Evolutionary conservation across 2,797 vertebrate species (phyloP), one percentile per base, ranked within the genome.

Genomic region (Aratinga solstitialis): DNA sequence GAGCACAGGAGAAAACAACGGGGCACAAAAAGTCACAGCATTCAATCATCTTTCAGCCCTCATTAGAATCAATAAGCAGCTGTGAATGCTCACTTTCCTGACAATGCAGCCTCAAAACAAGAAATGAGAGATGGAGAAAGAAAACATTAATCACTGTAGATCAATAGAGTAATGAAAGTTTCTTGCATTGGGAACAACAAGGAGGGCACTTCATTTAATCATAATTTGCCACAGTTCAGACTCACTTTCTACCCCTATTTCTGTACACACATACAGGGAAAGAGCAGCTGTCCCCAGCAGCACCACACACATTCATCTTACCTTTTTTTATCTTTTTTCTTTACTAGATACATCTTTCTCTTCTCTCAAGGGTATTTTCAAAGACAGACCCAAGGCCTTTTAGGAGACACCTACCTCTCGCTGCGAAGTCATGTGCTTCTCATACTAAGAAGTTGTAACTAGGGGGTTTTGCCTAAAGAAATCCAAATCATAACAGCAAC

Each of bases 11-110:
- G 50, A 90, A 63, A 63, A 61, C 7, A 95, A 74, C 3, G 2
- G 66, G 53, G 68, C 75, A 69, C 69, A 93, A 92, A 77, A 96
- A 89, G 73, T 93, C 90, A 95, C 54, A 83, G 47, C 14, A 87
- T 42, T 97, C 96, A 88, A 89, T 96, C 87, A 96, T 77, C 84
- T 94, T 81, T 93, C 71, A 81, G 10, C 56, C 32, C 89, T 47
- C 47, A 23, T 65, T 90, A 91, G 62, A 91, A 97, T 97, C 95
- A 95, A 93, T 95, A 90, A 90, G 65, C 12, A 87, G 48, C 51
- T 89, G 38, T 66, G 48, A 94, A 71, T 73, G 69, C 76, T 53
- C 30, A 63, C 45, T 90, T 11, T 89, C 72, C 71, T 84, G 71
- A 92, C 50, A 93, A 62, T 1, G 19, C 30, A 88, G 56, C 47